Base-by-base conservation (phyloP, 2,888 invertebrate species). In the Metellina segmentata region DNA sequence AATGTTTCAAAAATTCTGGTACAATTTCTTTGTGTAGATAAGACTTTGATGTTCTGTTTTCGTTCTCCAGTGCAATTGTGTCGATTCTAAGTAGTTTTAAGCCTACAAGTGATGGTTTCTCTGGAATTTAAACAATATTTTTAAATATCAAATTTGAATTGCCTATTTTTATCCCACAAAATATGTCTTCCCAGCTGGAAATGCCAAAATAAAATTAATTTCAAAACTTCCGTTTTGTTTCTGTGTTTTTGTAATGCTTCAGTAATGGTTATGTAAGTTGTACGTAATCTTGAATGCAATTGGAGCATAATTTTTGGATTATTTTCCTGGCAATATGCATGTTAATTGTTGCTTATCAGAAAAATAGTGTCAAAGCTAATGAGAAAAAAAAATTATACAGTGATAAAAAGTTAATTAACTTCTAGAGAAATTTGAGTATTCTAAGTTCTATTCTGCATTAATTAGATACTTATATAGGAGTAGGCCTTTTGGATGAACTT, bases 171-270 rank as follows among this genome's bases (percentile, higher is more conserved):
- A 48, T 82, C 34, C 69, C 6, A 51, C 71, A 5, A 71, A 69
- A 78, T n/a, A 82, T 82, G 82, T 82, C 82, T 82, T 82, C 82
- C 82, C 49, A 71, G 34, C 48, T 19, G 49, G 51, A 82, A 71
- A 82, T 82, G 82, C 82, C 82, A 82, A 82, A 82, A 82, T 82
- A 82, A 82, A 69, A 69, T 7, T 81, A 34, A 77, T 51, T 49
- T 61, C 61, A 61, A 61, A 61, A 16, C 61, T 61, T 61, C 16
- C 61, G 9, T 16, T 61, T 16, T 6, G 16, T 16, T 9, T 61
- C 16, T 8, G 61, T 61, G 61, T 61, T 61, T 61, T 61, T 61
- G 11, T 61, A 16, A 61, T 61, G 8, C 9, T 34, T 34, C 34
- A 34, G 34, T 34, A 34, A 34, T 34, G 34, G 34, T 2, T 34